These are phyloP conservation scores for Drosophila kikkawai DNA, from an alignment of 1,140 invertebrate species.

Conservation along the genomic window DNA sequence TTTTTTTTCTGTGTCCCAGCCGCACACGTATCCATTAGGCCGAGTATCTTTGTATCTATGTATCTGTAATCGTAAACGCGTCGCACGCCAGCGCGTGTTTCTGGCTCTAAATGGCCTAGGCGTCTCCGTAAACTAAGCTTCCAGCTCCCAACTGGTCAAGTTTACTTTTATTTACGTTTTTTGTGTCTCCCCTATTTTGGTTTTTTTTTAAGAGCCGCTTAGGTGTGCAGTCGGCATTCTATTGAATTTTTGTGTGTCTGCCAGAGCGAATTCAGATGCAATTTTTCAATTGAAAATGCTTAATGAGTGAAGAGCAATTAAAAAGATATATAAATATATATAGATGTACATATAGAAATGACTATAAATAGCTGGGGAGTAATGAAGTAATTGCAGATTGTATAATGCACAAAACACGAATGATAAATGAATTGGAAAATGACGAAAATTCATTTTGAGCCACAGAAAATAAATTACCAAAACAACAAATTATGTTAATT, in stretches of 20 bases:
- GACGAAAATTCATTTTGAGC: conserved; percentile 22
- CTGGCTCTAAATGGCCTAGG: conserved; percentile 41
- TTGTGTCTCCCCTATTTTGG: background rate
- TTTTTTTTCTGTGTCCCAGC: conserved; percentile 1
- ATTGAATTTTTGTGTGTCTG: conserved; percentile 29
- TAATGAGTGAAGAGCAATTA: conserved; percentile 61
- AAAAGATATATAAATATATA: conserved; percentile 15
- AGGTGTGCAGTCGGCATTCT: conserved; percentile 38
- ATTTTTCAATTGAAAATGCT: conserved; percentile 70
- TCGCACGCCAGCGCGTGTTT: conserved; percentile 65
- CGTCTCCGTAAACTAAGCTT: conserved; percentile 23
- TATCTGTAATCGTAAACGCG: conserved; percentile 53
- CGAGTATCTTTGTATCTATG: conserved; percentile 50
- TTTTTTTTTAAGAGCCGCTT: conserved; percentile 27
- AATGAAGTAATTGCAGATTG: conserved; percentile 47
- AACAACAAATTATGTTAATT: conserved; percentile 6
- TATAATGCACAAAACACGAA: conserved; percentile 17
- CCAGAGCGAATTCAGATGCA: conserved; percentile 58
- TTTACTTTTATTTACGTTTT: conserved; percentile 45
- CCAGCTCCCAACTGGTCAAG: conserved; percentile 45
- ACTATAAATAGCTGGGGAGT: conserved; percentile 38
- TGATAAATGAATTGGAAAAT: conserved; percentile 40
- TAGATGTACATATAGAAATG: conserved; percentile 15
- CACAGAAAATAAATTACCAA: background rate
- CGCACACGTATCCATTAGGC: conserved; percentile 46